These are phyloP conservation scores for Chorisops tibialis DNA, from an alignment of 2,888 invertebrate genomes.

Conservation along the genomic window DNA sequence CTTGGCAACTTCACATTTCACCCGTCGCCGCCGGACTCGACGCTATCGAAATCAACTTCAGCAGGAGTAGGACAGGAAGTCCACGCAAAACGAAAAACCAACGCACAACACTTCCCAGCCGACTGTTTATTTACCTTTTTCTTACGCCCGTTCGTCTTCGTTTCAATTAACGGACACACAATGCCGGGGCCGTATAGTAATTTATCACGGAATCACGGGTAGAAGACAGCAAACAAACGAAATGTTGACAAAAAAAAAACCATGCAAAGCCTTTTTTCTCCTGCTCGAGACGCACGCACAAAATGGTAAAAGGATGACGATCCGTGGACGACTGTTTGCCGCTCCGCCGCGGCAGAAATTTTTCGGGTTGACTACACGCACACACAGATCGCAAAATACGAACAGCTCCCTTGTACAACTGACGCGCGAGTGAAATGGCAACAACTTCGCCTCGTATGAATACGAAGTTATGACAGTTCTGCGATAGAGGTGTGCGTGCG, in stretches of 20 bases:
- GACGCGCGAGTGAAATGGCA: not conserved
- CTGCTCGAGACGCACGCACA: constrained; percentile 14
- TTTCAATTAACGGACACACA: constrained; percentile 21
- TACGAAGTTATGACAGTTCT: constrained; percentile 6
- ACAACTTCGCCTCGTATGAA: not conserved
- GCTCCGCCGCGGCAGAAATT: constrained; percentile 1
- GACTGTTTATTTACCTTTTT: constrained; percentile 29
- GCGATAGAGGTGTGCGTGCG: constrained; percentile 10
- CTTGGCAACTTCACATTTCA: not conserved
- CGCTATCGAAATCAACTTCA: not conserved
- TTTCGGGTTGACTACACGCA: not conserved
- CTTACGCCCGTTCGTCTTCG: constrained; percentile 1
- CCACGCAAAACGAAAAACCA: not conserved
- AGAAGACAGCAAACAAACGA: constrained; percentile 9
- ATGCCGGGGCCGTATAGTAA: not conserved
- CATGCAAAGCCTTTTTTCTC: not conserved
- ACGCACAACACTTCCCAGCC: not conserved
- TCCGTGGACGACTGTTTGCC: constrained; percentile 26
- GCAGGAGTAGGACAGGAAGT: not conserved
- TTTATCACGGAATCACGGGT: not conserved
- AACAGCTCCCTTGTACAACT: not conserved
- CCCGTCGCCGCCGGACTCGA: not conserved
- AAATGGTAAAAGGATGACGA: constrained; percentile 24
- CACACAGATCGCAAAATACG: not conserved
- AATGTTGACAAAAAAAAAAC: constrained; percentile 8